Conservation (phyloP, 2,888 invertebrate species). For the Digitonthophagus gazella region DNA sequence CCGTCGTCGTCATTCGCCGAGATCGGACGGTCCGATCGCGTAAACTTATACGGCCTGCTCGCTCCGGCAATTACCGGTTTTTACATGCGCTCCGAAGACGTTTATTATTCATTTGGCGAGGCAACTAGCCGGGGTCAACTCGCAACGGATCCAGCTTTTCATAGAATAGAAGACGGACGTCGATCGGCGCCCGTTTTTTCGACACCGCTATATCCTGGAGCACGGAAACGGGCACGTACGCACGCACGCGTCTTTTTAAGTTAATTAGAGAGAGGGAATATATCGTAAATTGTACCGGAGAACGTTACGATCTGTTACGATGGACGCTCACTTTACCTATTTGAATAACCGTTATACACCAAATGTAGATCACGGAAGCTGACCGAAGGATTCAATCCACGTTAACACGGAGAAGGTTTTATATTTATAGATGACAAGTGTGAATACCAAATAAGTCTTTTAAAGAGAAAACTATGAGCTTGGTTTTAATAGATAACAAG, state of each 20-base stretch:
- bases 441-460: too few relatives aligned
- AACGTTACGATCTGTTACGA: neutral
- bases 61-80: conserved; percentile 40
- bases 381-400: too few relatives aligned
- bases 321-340: neutral
- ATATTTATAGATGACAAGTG: too few relatives aligned
- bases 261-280: neutral
- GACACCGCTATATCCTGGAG: neutral
- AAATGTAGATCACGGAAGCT: neutral
- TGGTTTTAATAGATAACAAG: too few relatives aligned
- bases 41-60: conserved; percentile 42
- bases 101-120: conserved; percentile 13
- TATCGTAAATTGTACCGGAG: neutral
- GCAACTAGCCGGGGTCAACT: conserved; percentile 7
- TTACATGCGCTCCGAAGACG: conserved; percentile 33
- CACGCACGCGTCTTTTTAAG: neutral
- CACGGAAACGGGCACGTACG: neutral
- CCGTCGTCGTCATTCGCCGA: conserved; percentile 34
- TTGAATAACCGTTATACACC: neutral
- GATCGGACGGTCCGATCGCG: conserved; percentile 44
- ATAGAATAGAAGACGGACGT: conserved; percentile 12
- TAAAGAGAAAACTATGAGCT: too few relatives aligned
- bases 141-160: conserved; percentile 7
- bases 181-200: neutral
- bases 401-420: too few relatives aligned